Percentiles rank a stretch among this genome's conserved stretches.
These are phyloP conservation scores for Drosophila antonietae DNA, from an alignment of 2,888 invertebrate genomes.

Conservation along the genomic window DNA sequence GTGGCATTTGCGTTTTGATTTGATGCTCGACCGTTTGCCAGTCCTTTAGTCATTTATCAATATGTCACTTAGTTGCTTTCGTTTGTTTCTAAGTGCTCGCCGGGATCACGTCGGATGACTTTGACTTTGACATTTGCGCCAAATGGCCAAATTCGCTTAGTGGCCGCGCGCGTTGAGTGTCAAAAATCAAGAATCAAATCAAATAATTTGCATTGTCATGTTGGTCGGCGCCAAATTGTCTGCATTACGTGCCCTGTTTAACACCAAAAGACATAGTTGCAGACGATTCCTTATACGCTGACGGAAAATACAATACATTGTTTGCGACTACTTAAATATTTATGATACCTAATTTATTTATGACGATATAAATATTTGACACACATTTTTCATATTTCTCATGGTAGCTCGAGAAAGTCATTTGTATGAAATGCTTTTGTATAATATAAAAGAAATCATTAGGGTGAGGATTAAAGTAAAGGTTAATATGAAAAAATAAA, in stretches of 20 bases:
- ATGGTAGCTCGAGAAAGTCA: not conserved
- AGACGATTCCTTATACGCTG: not conserved
- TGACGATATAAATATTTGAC: not conserved
- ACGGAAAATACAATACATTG: not conserved
- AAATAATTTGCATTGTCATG: conserved; percentile 58
- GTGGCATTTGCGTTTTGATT: conserved; percentile 47
- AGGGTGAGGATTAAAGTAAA: not conserved
- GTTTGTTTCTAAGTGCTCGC: conserved; percentile 50
- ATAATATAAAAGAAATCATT: not conserved
- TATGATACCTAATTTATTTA: conserved; percentile 14
- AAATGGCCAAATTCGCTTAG: conserved; percentile 38
- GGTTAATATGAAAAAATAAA: not conserved
- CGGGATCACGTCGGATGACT: conserved; percentile 41
- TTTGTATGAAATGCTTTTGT: not conserved
- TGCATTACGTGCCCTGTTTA: conserved; percentile 38
- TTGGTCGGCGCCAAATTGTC: conserved; percentile 34
- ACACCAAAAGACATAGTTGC: conserved; percentile 5
- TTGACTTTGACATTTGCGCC: conserved; percentile 48
- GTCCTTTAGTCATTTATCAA: conserved; percentile 60
- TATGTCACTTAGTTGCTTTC: conserved; percentile 67
- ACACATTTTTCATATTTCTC: not conserved
- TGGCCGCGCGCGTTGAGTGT: conserved; percentile 29
- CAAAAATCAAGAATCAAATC: conserved; percentile 43
- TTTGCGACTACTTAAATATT: conserved; percentile 23
- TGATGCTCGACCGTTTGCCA: conserved; percentile 14